Percentiles rank a stretch among this genome's conserved stretches.
Evolutionary conservation across 2,797 vertebrate genomes (phyloP).

Genomic region (Diplodus sargus): DNA sequence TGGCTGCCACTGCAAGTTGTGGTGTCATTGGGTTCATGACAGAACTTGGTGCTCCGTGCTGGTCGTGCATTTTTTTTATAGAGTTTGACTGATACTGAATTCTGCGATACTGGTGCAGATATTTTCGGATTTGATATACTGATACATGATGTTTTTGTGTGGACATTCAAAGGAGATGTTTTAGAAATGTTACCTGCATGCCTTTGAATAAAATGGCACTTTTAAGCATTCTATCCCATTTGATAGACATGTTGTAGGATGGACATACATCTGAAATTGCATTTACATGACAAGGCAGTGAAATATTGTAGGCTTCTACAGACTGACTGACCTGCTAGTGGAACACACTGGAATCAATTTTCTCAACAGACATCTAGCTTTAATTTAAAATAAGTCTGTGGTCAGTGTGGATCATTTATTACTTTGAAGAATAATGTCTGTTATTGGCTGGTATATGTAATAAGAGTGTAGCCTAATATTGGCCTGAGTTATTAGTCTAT

Average conservation of each 20-base stretch:
- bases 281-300: slow-evolving; percentile 1
- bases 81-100: slow-evolving; percentile 45
- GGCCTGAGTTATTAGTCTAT: slow-evolving; percentile 9
- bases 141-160: not conserved
- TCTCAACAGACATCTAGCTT: not conserved
- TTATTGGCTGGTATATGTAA: slow-evolving; percentile 4
- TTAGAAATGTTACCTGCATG: not conserved
- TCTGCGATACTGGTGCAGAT: slow-evolving; percentile 18
- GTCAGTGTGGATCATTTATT: not conserved
- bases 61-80: slow-evolving; percentile 64
- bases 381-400: not conserved
- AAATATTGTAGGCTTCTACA: slow-evolving; percentile 4
- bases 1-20: slow-evolving; percentile 47
- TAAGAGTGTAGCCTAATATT: not conserved
- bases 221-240: not conserved
- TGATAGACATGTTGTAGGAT: not conserved
- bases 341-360: not conserved
- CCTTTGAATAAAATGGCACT: not conserved
- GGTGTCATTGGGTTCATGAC: slow-evolving; percentile 80
- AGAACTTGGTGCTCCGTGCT: slow-evolving; percentile 77
- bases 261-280: slow-evolving; percentile 14
- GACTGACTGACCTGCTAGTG: slow-evolving; percentile 12
- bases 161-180: not conserved
- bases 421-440: not conserved
- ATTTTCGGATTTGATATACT: not conserved